Percentiles rank a stretch among this genome's conserved stretches.
Evolutionary conservation across 1,140 invertebrate genomes (phyloP).

Genomic region (Hormaphis cornu): DNA sequence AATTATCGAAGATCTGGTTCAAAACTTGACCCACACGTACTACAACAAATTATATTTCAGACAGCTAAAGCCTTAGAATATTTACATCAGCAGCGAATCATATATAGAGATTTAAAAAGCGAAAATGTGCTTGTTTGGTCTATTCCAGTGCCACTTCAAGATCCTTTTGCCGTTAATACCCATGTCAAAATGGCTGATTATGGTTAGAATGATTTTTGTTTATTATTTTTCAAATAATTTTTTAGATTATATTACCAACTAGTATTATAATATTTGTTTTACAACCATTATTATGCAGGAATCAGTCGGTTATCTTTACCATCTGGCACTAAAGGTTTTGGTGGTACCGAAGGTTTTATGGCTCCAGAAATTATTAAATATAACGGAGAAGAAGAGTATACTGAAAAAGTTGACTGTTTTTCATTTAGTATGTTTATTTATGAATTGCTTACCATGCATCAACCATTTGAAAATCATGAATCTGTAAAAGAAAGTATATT

Average conservation of each 20-base stretch:
- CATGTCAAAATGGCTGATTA: constrained; percentile 93
- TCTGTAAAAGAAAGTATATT: constrained; percentile 92
- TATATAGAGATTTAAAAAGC: constrained; percentile 94
- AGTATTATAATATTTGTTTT: neutral
- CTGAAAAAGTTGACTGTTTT: constrained; percentile 96
- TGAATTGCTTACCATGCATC: constrained; percentile 83
- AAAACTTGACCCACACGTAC: constrained; percentile 63
- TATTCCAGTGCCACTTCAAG: constrained; percentile 60
- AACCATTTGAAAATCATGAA: constrained; percentile 90
- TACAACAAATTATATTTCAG: constrained; percentile 57
- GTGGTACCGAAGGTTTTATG: constrained; percentile 96
- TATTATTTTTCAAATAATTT: neutral
- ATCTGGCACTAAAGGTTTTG: constrained; percentile 92
- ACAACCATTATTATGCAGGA: constrained; percentile 43
- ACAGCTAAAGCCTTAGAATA: constrained; percentile 91
- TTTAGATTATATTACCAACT: constrained; percentile 10
- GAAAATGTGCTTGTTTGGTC: constrained; percentile 97
- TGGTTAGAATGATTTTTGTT: constrained; percentile 49
- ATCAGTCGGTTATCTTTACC: constrained; percentile 80
- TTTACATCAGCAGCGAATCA: constrained; percentile 85
- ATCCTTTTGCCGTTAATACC: constrained; percentile 55
- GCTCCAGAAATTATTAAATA: constrained; percentile 96
- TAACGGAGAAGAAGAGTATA: constrained; percentile 98
- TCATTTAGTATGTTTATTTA: constrained; percentile 99
- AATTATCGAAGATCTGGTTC: constrained; percentile 75